These are phyloP conservation scores for Catocala fraxini DNA, from an alignment of 2,888 invertebrate genomes.

Conservation along the genomic window DNA sequence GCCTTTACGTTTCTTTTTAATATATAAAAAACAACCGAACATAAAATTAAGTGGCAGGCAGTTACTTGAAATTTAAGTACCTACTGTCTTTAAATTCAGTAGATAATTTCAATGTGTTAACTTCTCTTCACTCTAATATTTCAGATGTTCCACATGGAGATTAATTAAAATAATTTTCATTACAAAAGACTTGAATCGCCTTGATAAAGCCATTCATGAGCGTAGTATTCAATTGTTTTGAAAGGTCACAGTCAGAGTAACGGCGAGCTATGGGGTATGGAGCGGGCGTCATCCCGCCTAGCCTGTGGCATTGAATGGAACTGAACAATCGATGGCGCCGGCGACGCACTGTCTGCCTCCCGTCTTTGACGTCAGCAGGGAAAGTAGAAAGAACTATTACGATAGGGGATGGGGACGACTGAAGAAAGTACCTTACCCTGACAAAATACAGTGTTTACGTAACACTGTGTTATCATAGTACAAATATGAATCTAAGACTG, in stretches of 20 bases:
- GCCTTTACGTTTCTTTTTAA: no score
- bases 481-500: background rate
- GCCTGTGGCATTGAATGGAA: conserved; percentile 57
- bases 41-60: no score
- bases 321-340: conserved; percentile 60
- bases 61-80: no score
- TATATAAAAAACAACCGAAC: no score
- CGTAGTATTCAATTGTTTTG: conserved; percentile 3
- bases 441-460: conserved; percentile 13
- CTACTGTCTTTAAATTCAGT: no score
- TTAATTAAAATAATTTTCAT: no score
- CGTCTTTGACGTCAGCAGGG: conserved; percentile 62
- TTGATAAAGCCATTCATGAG: conserved; percentile 11
- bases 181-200: background rate
- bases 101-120: no score
- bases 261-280: conserved; percentile 15
- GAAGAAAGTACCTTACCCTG: conserved; percentile 17
- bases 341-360: conserved; percentile 64
- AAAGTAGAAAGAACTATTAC: conserved; percentile 54
- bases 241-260: conserved; percentile 32
- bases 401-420: conserved; percentile 26
- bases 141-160: no score
- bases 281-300: conserved; percentile 39
- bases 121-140: no score
- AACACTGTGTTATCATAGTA: conserved; percentile 9